These are phyloP conservation scores for Palaemon carinicauda DNA, from an alignment of 1,140 invertebrate genomes.

Conservation along the genomic window DNA sequence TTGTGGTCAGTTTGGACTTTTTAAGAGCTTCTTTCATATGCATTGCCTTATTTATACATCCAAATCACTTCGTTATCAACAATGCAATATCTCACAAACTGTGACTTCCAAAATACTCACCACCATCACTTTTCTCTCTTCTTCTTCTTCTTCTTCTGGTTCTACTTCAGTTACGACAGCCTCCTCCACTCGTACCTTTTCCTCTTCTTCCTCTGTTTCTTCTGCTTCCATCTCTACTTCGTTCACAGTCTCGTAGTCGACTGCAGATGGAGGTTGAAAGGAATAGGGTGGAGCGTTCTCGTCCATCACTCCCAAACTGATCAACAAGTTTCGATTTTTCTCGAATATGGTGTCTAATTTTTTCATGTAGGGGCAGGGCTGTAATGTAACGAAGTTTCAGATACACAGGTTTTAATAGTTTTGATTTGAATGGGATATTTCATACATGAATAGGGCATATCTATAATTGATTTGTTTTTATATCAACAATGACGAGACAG, in stretches of 20 bases:
- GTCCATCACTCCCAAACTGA: background rate
- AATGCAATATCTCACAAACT: no score
- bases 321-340: background rate
- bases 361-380: background rate
- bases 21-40: no score
- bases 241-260: background rate
- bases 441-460: no score
- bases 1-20: no score
- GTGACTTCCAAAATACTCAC: background rate
- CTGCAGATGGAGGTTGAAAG: background rate
- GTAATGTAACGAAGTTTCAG: no score
- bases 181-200: no score
- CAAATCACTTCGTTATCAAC: no score
- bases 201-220: background rate
- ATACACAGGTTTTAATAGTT: no score
- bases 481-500: no score
- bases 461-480: no score
- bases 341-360: background rate
- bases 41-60: no score
- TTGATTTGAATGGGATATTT: no score
- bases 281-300: background rate
- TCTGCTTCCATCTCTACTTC: background rate
- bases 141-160: background rate
- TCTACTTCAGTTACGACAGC: background rate
- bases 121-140: background rate